These are phyloP conservation scores for Leucoma salicis DNA, from an alignment of 2,888 invertebrate genomes.

Conservation along the genomic window DNA sequence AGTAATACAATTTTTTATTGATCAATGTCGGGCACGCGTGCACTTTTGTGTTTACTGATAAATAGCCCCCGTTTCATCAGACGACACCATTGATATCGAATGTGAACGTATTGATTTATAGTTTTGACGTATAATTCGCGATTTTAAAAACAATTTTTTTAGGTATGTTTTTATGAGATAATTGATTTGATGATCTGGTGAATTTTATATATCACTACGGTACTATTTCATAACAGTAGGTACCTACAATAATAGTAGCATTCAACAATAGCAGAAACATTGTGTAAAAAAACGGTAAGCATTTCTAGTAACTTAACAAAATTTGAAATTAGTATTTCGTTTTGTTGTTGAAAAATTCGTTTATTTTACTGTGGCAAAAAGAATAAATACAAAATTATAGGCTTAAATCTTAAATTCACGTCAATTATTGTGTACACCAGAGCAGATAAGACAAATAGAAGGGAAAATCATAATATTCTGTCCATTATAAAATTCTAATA, in stretches of 20 bases:
- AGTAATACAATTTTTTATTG: conserved; percentile 64
- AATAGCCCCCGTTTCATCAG: conserved; percentile 65
- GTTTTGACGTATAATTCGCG: conserved; percentile 57
- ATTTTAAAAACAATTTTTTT: conserved; percentile 53
- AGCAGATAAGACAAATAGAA: too few relatives aligned
- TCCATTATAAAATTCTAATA: conserved; percentile 29
- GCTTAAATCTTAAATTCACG: too few relatives aligned
- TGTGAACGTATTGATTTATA: conserved; percentile 68
- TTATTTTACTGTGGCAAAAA: too few relatives aligned
- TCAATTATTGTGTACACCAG: too few relatives aligned
- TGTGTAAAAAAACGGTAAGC: too few relatives aligned
- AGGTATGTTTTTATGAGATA: conserved; percentile 40
- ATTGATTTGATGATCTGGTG: conserved; percentile 47
- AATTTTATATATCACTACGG: conserved; percentile 48
- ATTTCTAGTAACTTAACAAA: too few relatives aligned
- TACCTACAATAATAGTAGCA: too few relatives aligned
- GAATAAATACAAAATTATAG: too few relatives aligned
- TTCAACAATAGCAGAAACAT: too few relatives aligned
- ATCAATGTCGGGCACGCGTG: conserved; percentile 64
- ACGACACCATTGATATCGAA: conserved; percentile 63
- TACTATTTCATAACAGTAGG: too few relatives aligned
- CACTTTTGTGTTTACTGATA: conserved; percentile 67
- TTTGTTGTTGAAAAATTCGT: too few relatives aligned
- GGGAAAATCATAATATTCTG: neutral
- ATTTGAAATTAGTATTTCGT: too few relatives aligned